Evolutionary conservation across 2,113 vertebrate genomes (phyloP).

Genomic region (Ursus arctos): DNA sequence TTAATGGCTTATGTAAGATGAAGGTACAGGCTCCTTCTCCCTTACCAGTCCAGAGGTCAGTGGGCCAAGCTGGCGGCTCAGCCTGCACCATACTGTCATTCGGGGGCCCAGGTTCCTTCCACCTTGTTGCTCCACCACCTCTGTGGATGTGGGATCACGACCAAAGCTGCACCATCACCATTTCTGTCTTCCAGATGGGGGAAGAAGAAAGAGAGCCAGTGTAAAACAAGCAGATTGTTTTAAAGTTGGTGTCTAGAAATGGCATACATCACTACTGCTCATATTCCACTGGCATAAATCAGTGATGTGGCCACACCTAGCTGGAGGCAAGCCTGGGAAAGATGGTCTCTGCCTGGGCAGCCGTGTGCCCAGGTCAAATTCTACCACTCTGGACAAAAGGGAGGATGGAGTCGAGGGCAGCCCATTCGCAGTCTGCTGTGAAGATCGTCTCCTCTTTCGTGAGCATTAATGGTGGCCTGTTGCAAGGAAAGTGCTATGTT

Average conservation of each 20-base stretch:
- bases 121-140: neutral
- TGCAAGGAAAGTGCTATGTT: neutral
- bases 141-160: too few species aligned
- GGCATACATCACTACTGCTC: rapidly evolving
- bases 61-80: neutral
- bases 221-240: neutral
- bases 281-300: neutral
- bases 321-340: neutral
- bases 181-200: neutral
- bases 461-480: neutral
- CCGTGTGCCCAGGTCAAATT: neutral
- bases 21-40: neutral
- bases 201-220: neutral
- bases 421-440: neutral
- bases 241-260: neutral
- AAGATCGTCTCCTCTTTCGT: neutral
- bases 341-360: neutral
- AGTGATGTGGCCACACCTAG: neutral
- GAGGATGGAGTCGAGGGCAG: neutral
- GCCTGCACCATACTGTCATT: neutral
- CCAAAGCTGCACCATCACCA: too few species aligned
- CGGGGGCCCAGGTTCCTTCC: neutral
- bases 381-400: neutral
- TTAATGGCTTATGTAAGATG: neutral
- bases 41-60: neutral